Evolutionary conservation across 1,140 invertebrate species (phyloP), one percentile per base, ranked within the genome.

Genomic region (Solen grandis): DNA sequence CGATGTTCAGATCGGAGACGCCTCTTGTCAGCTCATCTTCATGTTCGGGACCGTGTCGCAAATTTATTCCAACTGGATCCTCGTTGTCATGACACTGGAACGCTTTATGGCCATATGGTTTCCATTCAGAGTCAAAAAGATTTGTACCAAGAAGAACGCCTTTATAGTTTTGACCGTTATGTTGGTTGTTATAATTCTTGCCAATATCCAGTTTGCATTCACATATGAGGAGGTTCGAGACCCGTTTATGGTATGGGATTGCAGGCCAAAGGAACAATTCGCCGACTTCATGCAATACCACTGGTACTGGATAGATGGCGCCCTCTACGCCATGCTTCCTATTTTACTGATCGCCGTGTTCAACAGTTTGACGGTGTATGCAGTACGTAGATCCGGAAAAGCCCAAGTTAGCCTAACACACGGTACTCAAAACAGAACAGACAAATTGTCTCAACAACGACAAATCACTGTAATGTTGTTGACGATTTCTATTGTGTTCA

Each of bases 101-200:
- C 77, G 89, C 2, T 90, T 87, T 60, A 77, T 88, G 13, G 89
- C 89, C 19, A 85, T 90, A 8, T 87, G 84, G 83, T 88, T 89
- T 35, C 89, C 89, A 0, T 73, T 90, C 1, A 81, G 84, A 35
- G 85, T 90, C 0, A 84, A 82, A 27, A 69, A 83, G 25, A 50
- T 87, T 5, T 89, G 84, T 60, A 57, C 83, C 22, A 79, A 73
- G 33, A 52, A 33, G 19, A 69, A 81, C 14, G 70, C 79, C 4
- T 27, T 65, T 25, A 29, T 82, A 0, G 74, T 72, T 1, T 35
- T 86, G 35, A 54, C 81, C 13, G 29, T 84, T 1, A n/a, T 88
- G 14, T 81, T 83, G 10, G 31, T 86, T 33, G 27, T 84, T 2
- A 54, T 88, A 2, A 25, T 84, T 0, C 78, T 27, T 1, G 63